Evolutionary conservation across 2,797 vertebrate species (phyloP).

Genomic region (Syndactyla subalaris): DNA sequence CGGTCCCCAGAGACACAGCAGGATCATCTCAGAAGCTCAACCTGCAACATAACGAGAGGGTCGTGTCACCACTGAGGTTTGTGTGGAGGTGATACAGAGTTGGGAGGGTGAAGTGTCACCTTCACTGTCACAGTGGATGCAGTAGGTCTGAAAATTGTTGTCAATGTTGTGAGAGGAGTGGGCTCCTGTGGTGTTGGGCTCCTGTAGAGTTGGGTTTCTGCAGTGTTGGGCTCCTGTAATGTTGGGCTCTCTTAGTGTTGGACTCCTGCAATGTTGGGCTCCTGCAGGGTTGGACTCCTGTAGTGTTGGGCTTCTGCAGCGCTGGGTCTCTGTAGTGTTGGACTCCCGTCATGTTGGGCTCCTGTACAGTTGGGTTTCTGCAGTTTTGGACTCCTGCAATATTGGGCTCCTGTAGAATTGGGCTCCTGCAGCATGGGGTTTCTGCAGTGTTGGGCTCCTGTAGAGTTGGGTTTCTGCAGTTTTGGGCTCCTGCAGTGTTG

Average conservation of each 20-base stretch:
- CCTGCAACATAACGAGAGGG: not conserved
- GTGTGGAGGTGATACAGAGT: not conserved
- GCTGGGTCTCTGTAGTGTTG: not conserved
- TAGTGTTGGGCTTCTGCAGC: not conserved
- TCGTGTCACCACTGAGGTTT: not conserved
- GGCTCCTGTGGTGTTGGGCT: not conserved
- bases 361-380: not conserved
- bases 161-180: not conserved
- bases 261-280: not conserved
- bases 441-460: not conserved
- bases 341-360: not conserved
- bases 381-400: not conserved
- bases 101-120: not conserved
- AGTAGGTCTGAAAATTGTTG: not conserved
- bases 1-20: not conserved
- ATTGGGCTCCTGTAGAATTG: not conserved
- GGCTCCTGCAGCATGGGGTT: not conserved
- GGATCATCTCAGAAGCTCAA: not conserved
- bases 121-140: not conserved
- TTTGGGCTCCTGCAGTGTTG: not conserved
- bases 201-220: too few relatives aligned
- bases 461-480: too few relatives aligned
- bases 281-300: not conserved
- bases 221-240: not conserved
- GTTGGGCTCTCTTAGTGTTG: too few relatives aligned